These are phyloP conservation scores for Drosophila diplacantha DNA, from an alignment of 2,888 invertebrate genomes.

Conservation along the genomic window DNA sequence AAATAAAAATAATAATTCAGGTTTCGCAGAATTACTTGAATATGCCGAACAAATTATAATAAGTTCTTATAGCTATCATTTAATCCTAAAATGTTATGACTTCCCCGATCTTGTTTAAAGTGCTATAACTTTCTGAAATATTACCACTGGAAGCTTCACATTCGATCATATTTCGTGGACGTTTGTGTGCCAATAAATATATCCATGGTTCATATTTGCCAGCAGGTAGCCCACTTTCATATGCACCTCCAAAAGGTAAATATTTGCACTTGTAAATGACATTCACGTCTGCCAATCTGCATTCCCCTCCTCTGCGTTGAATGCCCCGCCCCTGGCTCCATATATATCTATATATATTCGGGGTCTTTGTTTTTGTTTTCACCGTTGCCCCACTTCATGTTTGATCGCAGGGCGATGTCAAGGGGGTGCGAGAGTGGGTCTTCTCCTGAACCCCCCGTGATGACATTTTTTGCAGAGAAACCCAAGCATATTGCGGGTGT, in stretches of 20 bases:
- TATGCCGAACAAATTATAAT: neutral
- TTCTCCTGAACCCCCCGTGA: slow-evolving; percentile 3
- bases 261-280: slow-evolving; percentile 72
- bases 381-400: slow-evolving; percentile 47
- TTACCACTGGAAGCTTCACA: neutral
- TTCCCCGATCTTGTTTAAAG: neutral
- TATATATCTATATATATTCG: slow-evolving; percentile 1
- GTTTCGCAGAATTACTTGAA: too few species aligned
- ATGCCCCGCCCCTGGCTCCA: slow-evolving; percentile 8
- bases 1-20: neutral
- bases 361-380: slow-evolving; percentile 26
- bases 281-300: slow-evolving; percentile 58
- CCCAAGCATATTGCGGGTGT: slow-evolving; percentile 60
- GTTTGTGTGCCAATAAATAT: slow-evolving; percentile 34
- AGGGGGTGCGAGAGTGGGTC: neutral
- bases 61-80: too few species aligned
- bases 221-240: slow-evolving; percentile 50
- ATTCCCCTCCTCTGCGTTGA: neutral
- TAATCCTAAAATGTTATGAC: neutral
- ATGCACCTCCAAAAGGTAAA: slow-evolving; percentile 62
- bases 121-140: neutral
- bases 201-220: slow-evolving; percentile 52
- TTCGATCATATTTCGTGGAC: slow-evolving; percentile 9
- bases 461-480: slow-evolving; percentile 33
- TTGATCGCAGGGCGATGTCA: slow-evolving; percentile 36